Evolutionary conservation across 2,113 vertebrate species (phyloP).

Genomic region (human (Homo sapiens)): DNA sequence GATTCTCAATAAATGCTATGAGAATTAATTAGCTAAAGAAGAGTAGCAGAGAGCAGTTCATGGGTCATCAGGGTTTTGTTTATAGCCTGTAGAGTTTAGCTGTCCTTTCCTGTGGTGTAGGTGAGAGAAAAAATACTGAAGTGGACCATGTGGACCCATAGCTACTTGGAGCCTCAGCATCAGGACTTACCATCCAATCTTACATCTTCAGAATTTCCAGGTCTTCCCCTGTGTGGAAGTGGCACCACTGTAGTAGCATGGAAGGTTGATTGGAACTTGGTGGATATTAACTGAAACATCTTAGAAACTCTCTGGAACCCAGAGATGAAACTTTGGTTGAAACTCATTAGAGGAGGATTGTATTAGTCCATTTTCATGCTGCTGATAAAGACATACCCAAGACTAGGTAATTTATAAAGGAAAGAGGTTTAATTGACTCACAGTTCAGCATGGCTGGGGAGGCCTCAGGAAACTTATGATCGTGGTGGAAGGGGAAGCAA

Average conservation of each 20-base stretch:
- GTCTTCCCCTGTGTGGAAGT: background rate
- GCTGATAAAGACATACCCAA: too few species aligned
- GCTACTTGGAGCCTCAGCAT: background rate
- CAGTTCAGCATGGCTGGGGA: too few species aligned
- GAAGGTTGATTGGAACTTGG: background rate
- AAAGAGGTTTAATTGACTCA: too few species aligned
- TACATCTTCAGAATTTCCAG: background rate
- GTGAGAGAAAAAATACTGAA: background rate
- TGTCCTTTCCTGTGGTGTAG: background rate
- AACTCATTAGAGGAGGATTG: background rate
- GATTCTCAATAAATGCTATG: background rate
- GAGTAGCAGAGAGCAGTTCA: background rate
- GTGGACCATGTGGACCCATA: too few species aligned
- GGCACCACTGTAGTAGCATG: too few species aligned
- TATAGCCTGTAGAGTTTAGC: background rate
- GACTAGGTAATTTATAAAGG: too few species aligned
- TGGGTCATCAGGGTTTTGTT: background rate
- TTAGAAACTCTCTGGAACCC: background rate
- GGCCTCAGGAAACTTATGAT: too few species aligned
- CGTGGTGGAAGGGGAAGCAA: too few species aligned
- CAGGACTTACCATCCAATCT: background rate
- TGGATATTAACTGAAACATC: background rate
- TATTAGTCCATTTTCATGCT: too few species aligned
- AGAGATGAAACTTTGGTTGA: background rate
- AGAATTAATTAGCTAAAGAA: background rate